A percentile compares a stretch with the other conserved stretches of the same genome.
Conservation (phyloP, 2,888 invertebrate species). For the Hyalella azteca region DNA sequence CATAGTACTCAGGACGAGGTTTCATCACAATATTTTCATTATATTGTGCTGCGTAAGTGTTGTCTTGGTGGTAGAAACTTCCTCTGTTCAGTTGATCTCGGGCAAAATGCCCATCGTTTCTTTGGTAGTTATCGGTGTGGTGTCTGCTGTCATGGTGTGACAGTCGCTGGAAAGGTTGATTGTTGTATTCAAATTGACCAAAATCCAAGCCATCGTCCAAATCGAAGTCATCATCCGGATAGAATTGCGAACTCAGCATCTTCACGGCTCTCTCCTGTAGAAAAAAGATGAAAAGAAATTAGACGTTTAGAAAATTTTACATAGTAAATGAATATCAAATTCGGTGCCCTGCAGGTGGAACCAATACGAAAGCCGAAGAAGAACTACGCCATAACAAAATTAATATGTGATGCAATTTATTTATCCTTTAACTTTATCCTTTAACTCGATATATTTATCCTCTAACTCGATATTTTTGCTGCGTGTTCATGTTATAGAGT, state of each 20-base stretch:
- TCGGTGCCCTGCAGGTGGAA: too few relatives aligned
- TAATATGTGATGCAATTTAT: too few relatives aligned
- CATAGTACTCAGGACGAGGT: background rate
- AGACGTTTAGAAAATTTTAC: too few relatives aligned
- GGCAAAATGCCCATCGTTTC: background rate
- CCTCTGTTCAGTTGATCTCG: background rate
- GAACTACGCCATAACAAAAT: too few relatives aligned
- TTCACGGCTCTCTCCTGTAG: too few relatives aligned
- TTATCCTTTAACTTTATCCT: too few relatives aligned
- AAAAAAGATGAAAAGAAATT: too few relatives aligned
- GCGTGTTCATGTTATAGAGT: too few relatives aligned
- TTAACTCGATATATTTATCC: too few relatives aligned
- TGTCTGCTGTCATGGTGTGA: background rate
- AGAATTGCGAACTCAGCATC: background rate
- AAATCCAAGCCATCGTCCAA: background rate
- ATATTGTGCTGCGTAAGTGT: background rate
- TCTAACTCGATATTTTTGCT: too few relatives aligned
- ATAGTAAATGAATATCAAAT: too few relatives aligned
- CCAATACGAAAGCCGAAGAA: too few relatives aligned
- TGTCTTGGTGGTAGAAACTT: background rate
- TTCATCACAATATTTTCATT: conserved; percentile 14
- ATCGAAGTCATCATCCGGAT: conserved; percentile 14
- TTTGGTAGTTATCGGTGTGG: background rate
- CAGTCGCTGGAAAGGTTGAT: background rate
- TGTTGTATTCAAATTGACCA: background rate